Evolutionary conservation across 64 coral and sea anemone genomes (phyloP).

Genomic region (Dendronephthya gigantea): DNA sequence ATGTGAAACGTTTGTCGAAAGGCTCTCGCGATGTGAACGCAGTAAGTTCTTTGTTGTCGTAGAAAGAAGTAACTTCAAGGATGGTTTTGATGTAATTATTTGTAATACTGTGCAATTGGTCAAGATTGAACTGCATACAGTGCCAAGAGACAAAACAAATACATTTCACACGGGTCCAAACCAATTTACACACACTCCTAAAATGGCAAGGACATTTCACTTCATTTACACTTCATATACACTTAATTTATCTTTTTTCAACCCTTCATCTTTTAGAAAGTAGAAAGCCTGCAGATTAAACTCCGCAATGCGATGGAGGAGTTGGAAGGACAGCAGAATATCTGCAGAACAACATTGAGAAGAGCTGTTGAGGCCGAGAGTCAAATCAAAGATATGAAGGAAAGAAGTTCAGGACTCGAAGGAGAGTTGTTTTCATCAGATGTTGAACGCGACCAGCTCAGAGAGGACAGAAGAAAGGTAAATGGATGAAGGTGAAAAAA

Average conservation of each 20-base stretch:
- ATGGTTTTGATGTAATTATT: not conserved
- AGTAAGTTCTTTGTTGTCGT: not conserved
- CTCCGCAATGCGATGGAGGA: conserved; percentile 72
- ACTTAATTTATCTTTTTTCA: too few relatives aligned
- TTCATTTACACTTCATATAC: too few relatives aligned
- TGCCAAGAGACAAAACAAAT: too few relatives aligned
- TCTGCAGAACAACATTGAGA: conserved; percentile 77
- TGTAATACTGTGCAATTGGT: too few relatives aligned
- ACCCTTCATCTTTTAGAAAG: conserved; percentile 36
- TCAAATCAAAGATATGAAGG: conserved; percentile 64
- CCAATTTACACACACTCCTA: not conserved
- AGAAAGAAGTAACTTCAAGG: not conserved
- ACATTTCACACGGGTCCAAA: too few relatives aligned
- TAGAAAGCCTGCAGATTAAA: conserved; percentile 54
- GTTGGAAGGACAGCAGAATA: conserved; percentile 70
- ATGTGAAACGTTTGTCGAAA: conserved; percentile 36
- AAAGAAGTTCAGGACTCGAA: conserved; percentile 69
- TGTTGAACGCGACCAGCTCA: conserved; percentile 79
- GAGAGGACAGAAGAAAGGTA: conserved; percentile 87
- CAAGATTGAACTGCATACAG: too few relatives aligned
- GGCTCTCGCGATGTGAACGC: conserved; percentile 42
- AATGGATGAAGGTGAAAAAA: too few relatives aligned
- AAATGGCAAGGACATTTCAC: too few relatives aligned
- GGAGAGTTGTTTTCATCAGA: conserved; percentile 81
- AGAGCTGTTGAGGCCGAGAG: conserved; percentile 73